These are phyloP conservation scores for Drosophila cardini DNA, from an alignment of 1,140 invertebrate species.

Conservation along the genomic window DNA sequence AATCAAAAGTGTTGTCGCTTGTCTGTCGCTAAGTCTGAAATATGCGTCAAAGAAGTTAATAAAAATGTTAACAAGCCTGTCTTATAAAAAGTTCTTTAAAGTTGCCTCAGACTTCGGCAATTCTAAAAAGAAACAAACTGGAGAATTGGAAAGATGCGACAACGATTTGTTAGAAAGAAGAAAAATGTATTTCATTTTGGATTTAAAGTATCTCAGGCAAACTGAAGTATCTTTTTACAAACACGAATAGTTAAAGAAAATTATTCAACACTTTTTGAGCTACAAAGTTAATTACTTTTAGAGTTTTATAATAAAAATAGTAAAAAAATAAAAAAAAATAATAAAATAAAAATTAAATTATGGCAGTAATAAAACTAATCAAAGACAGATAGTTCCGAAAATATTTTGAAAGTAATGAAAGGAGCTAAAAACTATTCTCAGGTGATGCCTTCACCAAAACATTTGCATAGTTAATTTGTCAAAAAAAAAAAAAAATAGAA, in stretches of 20 bases:
- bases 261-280: too few species aligned
- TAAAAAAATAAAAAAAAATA: not conserved
- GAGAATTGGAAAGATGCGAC: not conserved
- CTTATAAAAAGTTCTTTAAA: slow-evolving; percentile 21
- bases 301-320: not conserved
- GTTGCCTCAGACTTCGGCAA: not conserved
- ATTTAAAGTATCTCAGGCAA: too few species aligned
- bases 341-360: not conserved
- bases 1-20: slow-evolving; percentile 46
- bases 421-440: slow-evolving; percentile 6
- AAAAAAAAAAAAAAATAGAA: slow-evolving; percentile 8
- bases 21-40: slow-evolving; percentile 45
- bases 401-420: not conserved
- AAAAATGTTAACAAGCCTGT: slow-evolving; percentile 57
- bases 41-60: slow-evolving; percentile 49
- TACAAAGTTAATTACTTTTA: too few species aligned
- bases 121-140: not conserved
- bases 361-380: not conserved
- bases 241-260: too few species aligned
- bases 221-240: too few species aligned
- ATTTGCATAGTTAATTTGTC: slow-evolving; percentile 33
- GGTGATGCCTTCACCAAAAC: slow-evolving; percentile 5
- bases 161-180: not conserved
- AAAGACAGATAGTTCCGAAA: not conserved
- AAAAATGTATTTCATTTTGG: not conserved